These are phyloP conservation scores for Pseudoips prasinana DNA, from an alignment of 2,888 invertebrate genomes.

Conservation along the genomic window DNA sequence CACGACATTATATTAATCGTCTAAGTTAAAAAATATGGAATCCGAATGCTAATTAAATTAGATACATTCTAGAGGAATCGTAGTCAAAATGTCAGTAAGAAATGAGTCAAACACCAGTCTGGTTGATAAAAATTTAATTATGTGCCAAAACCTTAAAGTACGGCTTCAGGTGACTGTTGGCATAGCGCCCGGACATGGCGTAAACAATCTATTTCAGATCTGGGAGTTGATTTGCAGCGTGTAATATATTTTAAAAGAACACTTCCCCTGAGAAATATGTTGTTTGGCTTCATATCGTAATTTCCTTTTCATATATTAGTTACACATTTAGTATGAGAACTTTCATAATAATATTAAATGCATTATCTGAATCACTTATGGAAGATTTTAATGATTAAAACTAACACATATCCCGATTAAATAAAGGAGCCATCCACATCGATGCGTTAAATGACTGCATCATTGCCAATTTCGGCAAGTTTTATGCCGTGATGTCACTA, in stretches of 20 bases:
- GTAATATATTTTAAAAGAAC: conserved; percentile 51
- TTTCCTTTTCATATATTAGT: not conserved
- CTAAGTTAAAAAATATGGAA: too few species aligned
- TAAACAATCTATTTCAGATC: conserved; percentile 80
- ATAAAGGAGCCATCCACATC: too few species aligned
- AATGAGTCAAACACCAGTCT: conserved; percentile 43
- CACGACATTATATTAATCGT: too few species aligned
- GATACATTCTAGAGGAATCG: conserved; percentile 12
- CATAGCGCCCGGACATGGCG: conserved; percentile 67
- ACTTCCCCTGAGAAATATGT: conserved; percentile 30
- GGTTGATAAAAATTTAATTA: conserved; percentile 60
- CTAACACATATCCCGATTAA: too few species aligned
- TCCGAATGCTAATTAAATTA: too few species aligned
- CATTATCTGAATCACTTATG: too few species aligned
- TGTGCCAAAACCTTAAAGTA: conserved; percentile 70
- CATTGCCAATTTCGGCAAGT: too few species aligned
- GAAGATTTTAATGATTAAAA: too few species aligned
- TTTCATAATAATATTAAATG: too few species aligned
- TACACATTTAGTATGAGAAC: conserved; percentile 5
- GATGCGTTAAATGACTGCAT: too few species aligned
- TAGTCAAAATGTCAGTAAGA: conserved; percentile 16
- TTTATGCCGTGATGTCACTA: too few species aligned
- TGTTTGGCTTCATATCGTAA: too few species aligned
- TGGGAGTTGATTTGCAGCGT: conserved; percentile 56
- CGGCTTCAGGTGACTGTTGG: conserved; percentile 72